Evolutionary conservation across 2,113 vertebrate species (phyloP), one percentile per base, ranked within the genome.

Genomic region (Oreotrochilus melanogaster): DNA sequence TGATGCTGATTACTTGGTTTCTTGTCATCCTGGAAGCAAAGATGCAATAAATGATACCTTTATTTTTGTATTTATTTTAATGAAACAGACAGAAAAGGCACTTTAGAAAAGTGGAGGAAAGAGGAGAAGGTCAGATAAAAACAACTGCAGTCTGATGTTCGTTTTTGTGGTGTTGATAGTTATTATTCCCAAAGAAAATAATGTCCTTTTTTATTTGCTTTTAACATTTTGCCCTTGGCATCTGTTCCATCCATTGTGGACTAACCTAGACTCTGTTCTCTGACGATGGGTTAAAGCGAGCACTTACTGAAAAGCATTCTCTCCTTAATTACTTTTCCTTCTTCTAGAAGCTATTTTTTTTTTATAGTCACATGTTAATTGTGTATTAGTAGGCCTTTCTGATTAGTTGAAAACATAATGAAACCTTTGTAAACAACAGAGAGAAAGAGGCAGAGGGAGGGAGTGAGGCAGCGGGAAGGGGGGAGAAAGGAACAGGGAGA

Each of bases 341-440:
- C 98, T 98, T 98, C 98, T 98, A 97, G 97, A 98, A 98, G 98
- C 98, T 97, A 95, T 98, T 98, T 98, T 98, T 98, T 37, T 97
- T 98, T 98, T 96, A 97, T 98, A 98, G 98, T 98, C 98, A 98
- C 98, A 98, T 98, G 97, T 98, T 98, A 98, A 98, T 98, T 98
- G 98, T 98, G 97, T 98, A 98, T 98, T 98, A 98, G 98, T 96
- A 93, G 97, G 98, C 97, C 96, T 98, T 98, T 98, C 97, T 98
- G 98, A 98, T 98, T 98, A 98, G 98, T 98, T 98, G 98, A 98
- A 98, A 98, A 98, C 98, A 98, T 98, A 98, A 98, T 98, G 98
- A 98, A 98, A 98, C 98, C 98, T 98, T 98, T 98, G 98, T 98
- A 98, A 98, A 98, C 98, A 98, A 98, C 97, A 81, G 93, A 96